phyloP scores from a whole-genome alignment of 1,140 invertebrate genomes.

The Papilio helenus region DNA sequence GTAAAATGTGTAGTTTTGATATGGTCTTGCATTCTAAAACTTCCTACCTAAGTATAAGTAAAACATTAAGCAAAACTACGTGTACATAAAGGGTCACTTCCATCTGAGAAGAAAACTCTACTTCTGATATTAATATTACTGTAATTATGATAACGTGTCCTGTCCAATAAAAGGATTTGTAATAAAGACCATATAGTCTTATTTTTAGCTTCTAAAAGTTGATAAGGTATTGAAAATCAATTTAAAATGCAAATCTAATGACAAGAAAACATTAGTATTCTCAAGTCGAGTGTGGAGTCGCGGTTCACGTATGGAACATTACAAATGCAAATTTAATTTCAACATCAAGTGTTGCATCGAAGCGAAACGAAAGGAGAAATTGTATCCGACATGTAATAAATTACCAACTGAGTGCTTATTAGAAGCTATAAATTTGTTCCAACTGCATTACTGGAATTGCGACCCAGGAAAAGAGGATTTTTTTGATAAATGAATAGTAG shows the following conservation, averaged over 20 bases:
- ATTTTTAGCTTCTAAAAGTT: no score
- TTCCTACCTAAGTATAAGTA: no score
- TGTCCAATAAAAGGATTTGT: no score
- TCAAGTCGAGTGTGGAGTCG: not conserved
- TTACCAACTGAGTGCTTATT: slow-evolving; percentile 17
- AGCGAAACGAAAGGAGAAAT: slow-evolving; percentile 20
- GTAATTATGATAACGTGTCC: no score
- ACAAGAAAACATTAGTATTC: slow-evolving; percentile 19
- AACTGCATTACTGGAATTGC: not conserved
- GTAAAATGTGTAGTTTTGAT: no score
- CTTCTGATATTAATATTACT: no score
- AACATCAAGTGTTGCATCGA: slow-evolving; percentile 18
- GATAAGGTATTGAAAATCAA: no score
- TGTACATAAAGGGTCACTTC: no score
- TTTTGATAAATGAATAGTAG: slow-evolving; percentile 2
- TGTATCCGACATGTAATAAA: slow-evolving; percentile 14
- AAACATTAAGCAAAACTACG: no score
- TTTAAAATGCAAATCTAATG: slow-evolving; percentile 9
- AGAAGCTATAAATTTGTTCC: slow-evolving; percentile 12
- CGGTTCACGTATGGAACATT: slow-evolving; percentile 12
- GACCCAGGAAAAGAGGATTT: not conserved
- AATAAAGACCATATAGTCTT: no score
- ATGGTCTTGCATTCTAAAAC: no score
- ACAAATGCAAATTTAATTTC: slow-evolving; percentile 25
- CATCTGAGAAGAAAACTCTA: no score